phyloP scores from a whole-genome alignment of 2,888 invertebrate genomes.

The Diabrotica balteata region DNA sequence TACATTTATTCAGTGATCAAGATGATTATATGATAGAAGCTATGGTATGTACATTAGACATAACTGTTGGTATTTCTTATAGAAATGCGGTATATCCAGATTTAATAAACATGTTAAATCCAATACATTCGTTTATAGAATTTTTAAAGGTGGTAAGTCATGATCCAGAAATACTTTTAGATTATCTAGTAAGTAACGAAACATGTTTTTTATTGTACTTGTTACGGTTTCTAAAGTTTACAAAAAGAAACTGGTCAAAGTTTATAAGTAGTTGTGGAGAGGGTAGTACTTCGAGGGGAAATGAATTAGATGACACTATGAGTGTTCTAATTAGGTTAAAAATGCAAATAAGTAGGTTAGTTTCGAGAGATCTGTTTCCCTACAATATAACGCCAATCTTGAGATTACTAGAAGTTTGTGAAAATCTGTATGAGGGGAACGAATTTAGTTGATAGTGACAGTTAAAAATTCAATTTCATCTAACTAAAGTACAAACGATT shows the following conservation, averaged over 20 bases:
- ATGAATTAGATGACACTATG: slow-evolving; percentile 82
- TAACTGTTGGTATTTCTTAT: slow-evolving; percentile 84
- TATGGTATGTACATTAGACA: slow-evolving; percentile 90
- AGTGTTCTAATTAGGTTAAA: slow-evolving; percentile 80
- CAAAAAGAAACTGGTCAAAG: slow-evolving; percentile 82
- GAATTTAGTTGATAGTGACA: slow-evolving; percentile 71
- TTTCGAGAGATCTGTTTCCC: slow-evolving; percentile 83
- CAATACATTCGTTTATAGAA: slow-evolving; percentile 85
- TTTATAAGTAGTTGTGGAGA: slow-evolving; percentile 80
- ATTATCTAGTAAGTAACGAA: slow-evolving; percentile 88
- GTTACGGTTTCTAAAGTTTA: slow-evolving; percentile 83
- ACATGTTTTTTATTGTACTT: slow-evolving; percentile 88
- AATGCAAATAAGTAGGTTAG: slow-evolving; percentile 81
- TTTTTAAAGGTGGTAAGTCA: slow-evolving; percentile 84
- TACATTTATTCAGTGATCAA: slow-evolving; percentile 88
- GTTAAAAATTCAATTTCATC: neutral
- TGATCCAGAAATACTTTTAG: slow-evolving; percentile 80
- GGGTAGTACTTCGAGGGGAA: slow-evolving; percentile 57
- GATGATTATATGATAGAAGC: slow-evolving; percentile 91
- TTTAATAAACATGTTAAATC: slow-evolving; percentile 82
- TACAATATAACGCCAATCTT: slow-evolving; percentile 90
- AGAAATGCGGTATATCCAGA: slow-evolving; percentile 82
- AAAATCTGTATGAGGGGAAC: slow-evolving; percentile 84
- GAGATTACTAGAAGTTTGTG: slow-evolving; percentile 82
- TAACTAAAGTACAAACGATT: slow-evolving; percentile 27